Conservation (phyloP, 2,888 invertebrate genomes). For the Latheticus oryzae region DNA sequence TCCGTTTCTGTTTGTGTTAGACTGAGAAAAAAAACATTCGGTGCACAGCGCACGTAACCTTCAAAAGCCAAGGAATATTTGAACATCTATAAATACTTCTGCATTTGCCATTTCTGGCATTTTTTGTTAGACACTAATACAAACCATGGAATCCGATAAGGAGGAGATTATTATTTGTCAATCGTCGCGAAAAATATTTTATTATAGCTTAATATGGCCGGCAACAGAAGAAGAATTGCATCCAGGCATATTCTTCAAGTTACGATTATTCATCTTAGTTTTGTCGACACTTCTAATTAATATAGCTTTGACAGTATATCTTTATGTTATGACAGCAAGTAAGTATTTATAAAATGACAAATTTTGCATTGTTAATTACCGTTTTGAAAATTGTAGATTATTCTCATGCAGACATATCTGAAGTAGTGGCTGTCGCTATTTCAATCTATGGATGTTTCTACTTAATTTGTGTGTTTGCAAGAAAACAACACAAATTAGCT, state of each 20-base stretch:
- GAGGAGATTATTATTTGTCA: too few species aligned
- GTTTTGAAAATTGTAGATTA: neutral
- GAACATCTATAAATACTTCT: too few species aligned
- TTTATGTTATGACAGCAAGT: too few species aligned
- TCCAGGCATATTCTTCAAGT: neutral
- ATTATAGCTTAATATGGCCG: slow-evolving; percentile 1
- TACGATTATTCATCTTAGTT: neutral
- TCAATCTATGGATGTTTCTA: neutral
- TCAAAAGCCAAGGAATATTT: too few species aligned
- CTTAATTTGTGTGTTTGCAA: neutral
- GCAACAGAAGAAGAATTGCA: neutral
- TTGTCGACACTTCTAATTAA: too few species aligned
- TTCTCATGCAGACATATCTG: neutral
- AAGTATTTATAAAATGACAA: too few species aligned
- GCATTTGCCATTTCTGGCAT: too few species aligned
- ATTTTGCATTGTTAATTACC: too few species aligned
- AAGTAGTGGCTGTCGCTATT: neutral
- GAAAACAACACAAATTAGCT: slow-evolving; percentile 9
- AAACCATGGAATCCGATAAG: neutral
- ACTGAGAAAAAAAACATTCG: too few species aligned
- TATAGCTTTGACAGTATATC: too few species aligned
- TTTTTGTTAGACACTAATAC: neutral
- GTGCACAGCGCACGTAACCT: too few species aligned
- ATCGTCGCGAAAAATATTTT: slow-evolving; percentile 2
- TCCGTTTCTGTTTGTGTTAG: too few species aligned